phyloP scores from a whole-genome alignment of 1,140 invertebrate genomes.

The Nasonia longicornis region DNA sequence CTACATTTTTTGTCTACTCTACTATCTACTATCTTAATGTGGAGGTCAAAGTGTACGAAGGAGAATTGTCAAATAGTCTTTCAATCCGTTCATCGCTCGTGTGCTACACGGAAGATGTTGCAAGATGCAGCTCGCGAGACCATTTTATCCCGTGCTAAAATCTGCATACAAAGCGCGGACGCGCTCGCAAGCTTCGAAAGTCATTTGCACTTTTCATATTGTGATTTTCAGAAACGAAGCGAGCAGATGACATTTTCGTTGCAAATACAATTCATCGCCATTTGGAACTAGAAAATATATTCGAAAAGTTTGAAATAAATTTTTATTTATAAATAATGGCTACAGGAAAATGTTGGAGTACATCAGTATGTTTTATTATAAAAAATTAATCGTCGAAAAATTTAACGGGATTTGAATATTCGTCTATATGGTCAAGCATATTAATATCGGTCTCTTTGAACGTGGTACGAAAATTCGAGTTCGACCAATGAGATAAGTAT shows the following conservation, averaged over 20 bases:
- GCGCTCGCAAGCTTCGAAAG: neutral
- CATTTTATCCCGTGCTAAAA: neutral
- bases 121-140: neutral
- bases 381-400: too few species aligned
- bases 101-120: constrained; percentile 7
- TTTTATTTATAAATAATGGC: too few species aligned
- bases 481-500: too few species aligned
- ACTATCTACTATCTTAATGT: too few species aligned
- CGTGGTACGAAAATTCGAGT: too few species aligned
- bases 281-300: neutral
- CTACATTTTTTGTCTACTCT: neutral
- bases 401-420: too few species aligned
- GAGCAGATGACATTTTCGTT: neutral
- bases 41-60: constrained; percentile 1
- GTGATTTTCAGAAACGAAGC: neutral
- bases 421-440: too few species aligned
- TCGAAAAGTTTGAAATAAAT: neutral
- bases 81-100: neutral
- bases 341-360: too few species aligned
- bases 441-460: too few species aligned
- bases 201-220: constrained; percentile 7
- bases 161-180: constrained; percentile 23
- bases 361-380: too few species aligned
- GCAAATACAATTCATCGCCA: too few species aligned
- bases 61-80: neutral